Evolutionary conservation across 2,888 invertebrate genomes (phyloP).

Genomic region (Hirtodrosophila trivittata): DNA sequence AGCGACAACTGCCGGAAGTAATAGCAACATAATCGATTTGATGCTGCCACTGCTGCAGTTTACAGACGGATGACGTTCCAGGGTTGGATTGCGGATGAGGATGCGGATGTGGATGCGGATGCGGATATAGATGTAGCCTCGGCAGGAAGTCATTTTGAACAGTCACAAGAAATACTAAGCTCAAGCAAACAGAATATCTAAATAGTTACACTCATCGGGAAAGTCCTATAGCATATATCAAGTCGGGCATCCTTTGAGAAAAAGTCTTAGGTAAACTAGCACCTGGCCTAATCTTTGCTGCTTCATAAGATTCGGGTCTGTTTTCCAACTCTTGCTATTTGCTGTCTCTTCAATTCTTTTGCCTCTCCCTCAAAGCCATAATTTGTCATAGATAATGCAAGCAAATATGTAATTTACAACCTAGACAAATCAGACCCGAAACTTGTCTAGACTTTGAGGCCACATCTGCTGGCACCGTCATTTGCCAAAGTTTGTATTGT

Average conservation of each 20-base stretch:
- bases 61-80: conserved; percentile 46
- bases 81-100: conserved; percentile 4
- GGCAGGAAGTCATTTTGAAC: conserved; percentile 70
- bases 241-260: no score
- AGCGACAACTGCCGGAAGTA: conserved; percentile 74
- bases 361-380: conserved; percentile 16
- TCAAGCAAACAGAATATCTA: background rate
- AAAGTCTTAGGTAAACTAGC: no score
- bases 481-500: conserved; percentile 43
- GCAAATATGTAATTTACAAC: conserved; percentile 60
- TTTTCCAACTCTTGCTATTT: background rate
- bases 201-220: no score
- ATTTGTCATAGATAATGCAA: conserved; percentile 60
- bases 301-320: no score
- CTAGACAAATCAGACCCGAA: conserved; percentile 50
- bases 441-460: conserved; percentile 49
- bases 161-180: conserved; percentile 53
- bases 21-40: conserved; percentile 79
- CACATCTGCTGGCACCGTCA: conserved; percentile 54
- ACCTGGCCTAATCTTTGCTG: no score
- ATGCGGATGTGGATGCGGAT: conserved; percentile 34
- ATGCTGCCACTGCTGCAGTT: conserved; percentile 61
- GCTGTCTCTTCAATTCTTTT: background rate
- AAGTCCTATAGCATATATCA: no score
- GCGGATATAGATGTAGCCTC: conserved; percentile 28